phyloP scores from a whole-genome alignment of 2,113 vertebrate genomes.

The Merops nubicus region DNA sequence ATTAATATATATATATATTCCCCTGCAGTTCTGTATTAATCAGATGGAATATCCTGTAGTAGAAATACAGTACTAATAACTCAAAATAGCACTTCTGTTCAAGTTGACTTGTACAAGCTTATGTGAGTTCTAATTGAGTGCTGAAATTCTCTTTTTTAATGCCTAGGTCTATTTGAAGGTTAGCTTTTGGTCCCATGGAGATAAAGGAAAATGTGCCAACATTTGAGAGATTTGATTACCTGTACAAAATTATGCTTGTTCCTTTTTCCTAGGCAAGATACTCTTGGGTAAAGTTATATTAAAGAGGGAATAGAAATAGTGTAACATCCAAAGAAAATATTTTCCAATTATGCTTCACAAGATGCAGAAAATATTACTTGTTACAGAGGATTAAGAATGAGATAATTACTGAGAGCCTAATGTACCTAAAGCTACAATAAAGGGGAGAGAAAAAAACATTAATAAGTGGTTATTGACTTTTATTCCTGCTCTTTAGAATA shows the following conservation, averaged over 20 bases:
- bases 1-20: not conserved
- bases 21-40: not conserved
- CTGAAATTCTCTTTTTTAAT: slow-evolving; percentile 75
- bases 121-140: slow-evolving; percentile 82
- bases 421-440: slow-evolving; percentile 62
- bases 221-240: slow-evolving; percentile 85
- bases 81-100: slow-evolving; percentile 72
- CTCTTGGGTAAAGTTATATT: slow-evolving; percentile 76
- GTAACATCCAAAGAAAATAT: slow-evolving; percentile 69
- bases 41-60: slow-evolving; percentile 43
- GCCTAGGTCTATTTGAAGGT: slow-evolving; percentile 79
- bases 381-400: slow-evolving; percentile 72
- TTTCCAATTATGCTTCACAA: slow-evolving; percentile 74
- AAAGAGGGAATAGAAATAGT: slow-evolving; percentile 66
- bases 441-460: slow-evolving; percentile 41
- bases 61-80: slow-evolving; percentile 58
- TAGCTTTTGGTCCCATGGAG: slow-evolving; percentile 73
- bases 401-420: slow-evolving; percentile 68
- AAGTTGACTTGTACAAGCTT: slow-evolving; percentile 77
- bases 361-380: slow-evolving; percentile 63
- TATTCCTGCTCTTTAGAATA: slow-evolving; percentile 24
- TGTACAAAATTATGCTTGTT: slow-evolving; percentile 77
- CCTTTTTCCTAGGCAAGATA: slow-evolving; percentile 67
- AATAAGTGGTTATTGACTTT: slow-evolving; percentile 70
- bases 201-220: slow-evolving; percentile 83